phyloP scores from a whole-genome alignment of 2,797 vertebrate genomes.

The Lacerta viridis region DNA sequence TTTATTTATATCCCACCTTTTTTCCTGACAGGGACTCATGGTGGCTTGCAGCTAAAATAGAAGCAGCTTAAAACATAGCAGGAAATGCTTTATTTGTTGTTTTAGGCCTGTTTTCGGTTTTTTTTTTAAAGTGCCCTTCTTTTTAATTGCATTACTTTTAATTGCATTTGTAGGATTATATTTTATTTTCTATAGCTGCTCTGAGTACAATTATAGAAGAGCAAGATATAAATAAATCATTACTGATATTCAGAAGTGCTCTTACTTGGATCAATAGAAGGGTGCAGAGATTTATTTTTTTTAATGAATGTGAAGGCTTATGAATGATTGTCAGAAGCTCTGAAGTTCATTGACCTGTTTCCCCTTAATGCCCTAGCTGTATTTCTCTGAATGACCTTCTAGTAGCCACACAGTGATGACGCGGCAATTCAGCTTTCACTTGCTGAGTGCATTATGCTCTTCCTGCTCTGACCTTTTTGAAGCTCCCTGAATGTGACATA shows the following conservation, averaged over 20 bases:
- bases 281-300: slow-evolving; percentile 30
- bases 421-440: slow-evolving; percentile 41
- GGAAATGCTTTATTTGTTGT: background rate
- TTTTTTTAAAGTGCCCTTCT: background rate
- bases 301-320: slow-evolving; percentile 42
- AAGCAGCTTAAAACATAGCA: too few species aligned
- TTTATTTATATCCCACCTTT: background rate
- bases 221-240: background rate
- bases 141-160: background rate
- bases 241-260: background rate
- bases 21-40: too few species aligned
- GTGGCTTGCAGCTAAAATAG: too few species aligned
- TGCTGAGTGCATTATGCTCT: slow-evolving; percentile 50
- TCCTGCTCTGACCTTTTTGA: slow-evolving; percentile 60
- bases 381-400: slow-evolving; percentile 63
- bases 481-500: background rate
- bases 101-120: background rate
- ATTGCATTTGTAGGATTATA: background rate
- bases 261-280: background rate
- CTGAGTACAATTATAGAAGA: background rate
- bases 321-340: slow-evolving; percentile 52
- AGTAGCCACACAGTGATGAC: slow-evolving; percentile 49
- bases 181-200: background rate
- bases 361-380: slow-evolving; percentile 29
- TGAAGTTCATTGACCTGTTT: slow-evolving; percentile 56